phyloP scores from a whole-genome alignment of 2,888 invertebrate genomes.

The Orthosia cruda region DNA sequence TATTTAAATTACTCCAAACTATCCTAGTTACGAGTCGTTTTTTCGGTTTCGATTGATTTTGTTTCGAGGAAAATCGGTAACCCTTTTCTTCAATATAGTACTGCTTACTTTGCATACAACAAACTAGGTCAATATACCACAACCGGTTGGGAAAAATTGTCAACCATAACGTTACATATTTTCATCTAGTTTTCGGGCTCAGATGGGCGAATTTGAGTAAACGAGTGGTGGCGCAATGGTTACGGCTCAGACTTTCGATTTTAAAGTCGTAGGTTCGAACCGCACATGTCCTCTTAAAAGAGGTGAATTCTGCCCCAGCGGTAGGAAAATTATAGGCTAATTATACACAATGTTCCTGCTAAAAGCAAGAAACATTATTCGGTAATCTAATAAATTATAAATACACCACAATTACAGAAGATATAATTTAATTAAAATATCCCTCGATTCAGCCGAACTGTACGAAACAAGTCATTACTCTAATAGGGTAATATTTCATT shows the following conservation, averaged over 20 bases:
- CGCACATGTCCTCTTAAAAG: too few species aligned
- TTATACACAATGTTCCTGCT: too few species aligned
- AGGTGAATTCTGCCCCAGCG: too few species aligned
- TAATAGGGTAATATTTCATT: conserved; percentile 58
- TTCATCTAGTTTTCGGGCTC: conserved; percentile 11
- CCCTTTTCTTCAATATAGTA: neutral
- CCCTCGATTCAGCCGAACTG: conserved; percentile 30
- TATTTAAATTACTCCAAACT: neutral
- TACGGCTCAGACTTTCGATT: too few species aligned
- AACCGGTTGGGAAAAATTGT: neutral
- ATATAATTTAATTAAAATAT: conserved; percentile 50
- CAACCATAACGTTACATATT: neutral
- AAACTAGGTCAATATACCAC: conserved; percentile 13
- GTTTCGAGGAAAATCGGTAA: neutral
- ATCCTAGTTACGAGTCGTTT: too few species aligned
- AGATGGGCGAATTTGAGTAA: neutral
- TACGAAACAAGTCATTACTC: conserved; percentile 52
- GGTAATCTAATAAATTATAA: conserved; percentile 35
- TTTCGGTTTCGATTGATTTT: neutral
- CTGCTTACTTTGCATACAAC: neutral
- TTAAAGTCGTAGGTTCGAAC: too few species aligned
- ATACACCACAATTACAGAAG: conserved; percentile 38
- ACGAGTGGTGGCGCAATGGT: too few species aligned
- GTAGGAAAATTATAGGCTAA: too few species aligned
- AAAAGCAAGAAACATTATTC: neutral